Evolutionary conservation across 2,113 vertebrate genomes (phyloP).

Genomic region (Antigone vipio): DNA sequence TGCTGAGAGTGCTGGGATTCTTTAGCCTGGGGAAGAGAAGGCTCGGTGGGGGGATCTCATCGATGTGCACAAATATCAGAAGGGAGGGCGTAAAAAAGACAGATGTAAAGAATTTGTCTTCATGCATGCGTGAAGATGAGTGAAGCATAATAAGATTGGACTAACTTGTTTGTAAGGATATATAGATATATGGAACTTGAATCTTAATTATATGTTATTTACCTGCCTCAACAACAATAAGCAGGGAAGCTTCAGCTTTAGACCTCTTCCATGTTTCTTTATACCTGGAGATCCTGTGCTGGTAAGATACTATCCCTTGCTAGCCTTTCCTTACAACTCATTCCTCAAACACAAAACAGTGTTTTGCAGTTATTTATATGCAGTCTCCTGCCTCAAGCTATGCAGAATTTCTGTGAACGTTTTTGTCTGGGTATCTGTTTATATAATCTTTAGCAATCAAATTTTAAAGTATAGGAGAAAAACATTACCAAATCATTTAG

Average conservation of each 20-base stretch:
- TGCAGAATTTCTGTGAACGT: not conserved
- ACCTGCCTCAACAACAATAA: not conserved
- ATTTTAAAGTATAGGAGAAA: not conserved
- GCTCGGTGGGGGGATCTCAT: not conserved
- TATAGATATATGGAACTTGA: not conserved
- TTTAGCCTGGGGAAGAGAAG: not conserved
- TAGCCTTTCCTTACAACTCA: not conserved
- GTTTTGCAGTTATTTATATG: not conserved
- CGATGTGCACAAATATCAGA: not conserved
- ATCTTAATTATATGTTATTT: not conserved
- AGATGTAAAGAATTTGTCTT: not conserved
- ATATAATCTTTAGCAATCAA: not conserved
- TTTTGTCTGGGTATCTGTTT: not conserved
- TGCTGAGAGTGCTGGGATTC: not conserved
- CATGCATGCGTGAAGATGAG: not conserved
- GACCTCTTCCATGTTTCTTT: not conserved
- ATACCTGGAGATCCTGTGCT: not conserved
- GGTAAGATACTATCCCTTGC: not conserved
- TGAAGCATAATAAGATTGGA: not conserved
- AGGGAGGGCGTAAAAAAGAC: rapidly evolving
- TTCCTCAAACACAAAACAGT: not conserved
- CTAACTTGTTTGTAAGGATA: not conserved
- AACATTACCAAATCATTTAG: not conserved
- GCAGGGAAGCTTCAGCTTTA: not conserved
- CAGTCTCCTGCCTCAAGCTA: not conserved